Conservation (phyloP, 2,888 invertebrate species). For the Tetanocera ferruginea region DNA sequence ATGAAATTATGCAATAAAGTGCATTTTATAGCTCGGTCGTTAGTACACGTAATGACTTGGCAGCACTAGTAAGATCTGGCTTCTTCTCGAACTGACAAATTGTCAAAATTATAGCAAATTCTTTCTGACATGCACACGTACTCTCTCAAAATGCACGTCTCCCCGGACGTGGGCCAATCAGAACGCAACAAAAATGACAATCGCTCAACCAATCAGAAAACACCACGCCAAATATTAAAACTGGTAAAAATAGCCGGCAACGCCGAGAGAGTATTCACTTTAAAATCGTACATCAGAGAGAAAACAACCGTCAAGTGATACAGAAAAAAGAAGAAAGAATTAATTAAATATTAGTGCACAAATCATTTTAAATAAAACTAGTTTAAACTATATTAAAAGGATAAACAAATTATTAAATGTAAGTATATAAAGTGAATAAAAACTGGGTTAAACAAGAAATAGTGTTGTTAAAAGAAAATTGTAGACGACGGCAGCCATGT, state of each 20-base stretch:
- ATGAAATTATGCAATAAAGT: too few relatives aligned
- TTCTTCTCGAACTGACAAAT: slow-evolving; percentile 7
- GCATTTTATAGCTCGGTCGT: too few relatives aligned
- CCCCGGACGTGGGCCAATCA: slow-evolving; percentile 63
- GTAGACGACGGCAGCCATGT: slow-evolving; percentile 54
- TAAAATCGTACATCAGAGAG: slow-evolving; percentile 61
- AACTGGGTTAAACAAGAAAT: slow-evolving; percentile 25
- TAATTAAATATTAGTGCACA: slow-evolving; percentile 9
- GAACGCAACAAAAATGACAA: slow-evolving; percentile 53
- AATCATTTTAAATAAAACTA: slow-evolving; percentile 10
- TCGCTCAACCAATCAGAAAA: slow-evolving; percentile 55
- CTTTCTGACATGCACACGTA: neutral
- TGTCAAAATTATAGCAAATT: neutral
- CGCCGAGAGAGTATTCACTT: slow-evolving; percentile 62
- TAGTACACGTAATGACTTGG: neutral
- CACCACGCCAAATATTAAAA: slow-evolving; percentile 56
- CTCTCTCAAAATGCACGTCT: slow-evolving; percentile 9
- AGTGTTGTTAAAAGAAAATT: neutral
- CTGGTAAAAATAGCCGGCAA: slow-evolving; percentile 63
- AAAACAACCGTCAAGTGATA: slow-evolving; percentile 49
- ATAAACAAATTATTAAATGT: slow-evolving; percentile 36
- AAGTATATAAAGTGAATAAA: slow-evolving; percentile 42
- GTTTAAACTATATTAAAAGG: slow-evolving; percentile 19
- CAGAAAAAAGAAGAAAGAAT: neutral
- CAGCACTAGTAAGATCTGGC: neutral